A percentile compares a stretch with the other conserved stretches of the same genome.
phyloP scores from a whole-genome alignment of 2,888 invertebrate genomes.

The Gnatocerus cornutus region DNA sequence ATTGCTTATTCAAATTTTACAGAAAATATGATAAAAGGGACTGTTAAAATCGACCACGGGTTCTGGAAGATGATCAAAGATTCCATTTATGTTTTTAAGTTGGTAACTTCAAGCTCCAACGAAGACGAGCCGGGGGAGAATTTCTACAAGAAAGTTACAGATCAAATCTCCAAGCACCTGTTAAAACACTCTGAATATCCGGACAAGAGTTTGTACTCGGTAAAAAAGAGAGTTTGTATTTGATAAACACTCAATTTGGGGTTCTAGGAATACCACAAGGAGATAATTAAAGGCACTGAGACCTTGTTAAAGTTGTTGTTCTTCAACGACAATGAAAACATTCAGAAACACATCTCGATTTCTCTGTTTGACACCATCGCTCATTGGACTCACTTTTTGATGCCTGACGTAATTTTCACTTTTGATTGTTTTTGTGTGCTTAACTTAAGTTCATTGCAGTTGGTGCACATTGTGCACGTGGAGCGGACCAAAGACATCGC shows the following conservation, averaged over 20 bases:
- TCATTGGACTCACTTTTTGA: slow-evolving; percentile 46
- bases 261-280: slow-evolving; percentile 44
- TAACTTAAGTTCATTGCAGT: slow-evolving; percentile 21
- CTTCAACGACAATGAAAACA: slow-evolving; percentile 40
- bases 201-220: slow-evolving; percentile 25
- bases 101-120: slow-evolving; percentile 21
- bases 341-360: slow-evolving; percentile 44
- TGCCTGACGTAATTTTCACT: slow-evolving; percentile 41
- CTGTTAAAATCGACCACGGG: slow-evolving; percentile 35
- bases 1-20: too few relatives aligned
- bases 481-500: slow-evolving; percentile 31
- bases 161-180: slow-evolving; percentile 33
- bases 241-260: neutral
- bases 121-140: slow-evolving; percentile 34
- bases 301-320: slow-evolving; percentile 39
- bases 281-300: slow-evolving; percentile 26
- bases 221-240: slow-evolving; percentile 12
- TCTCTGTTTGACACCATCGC: slow-evolving; percentile 44
- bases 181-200: slow-evolving; percentile 23
- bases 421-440: neutral
- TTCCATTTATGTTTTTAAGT: slow-evolving; percentile 42
- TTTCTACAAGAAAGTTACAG: slow-evolving; percentile 38
- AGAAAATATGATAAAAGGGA: slow-evolving; percentile 41
- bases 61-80: slow-evolving; percentile 48
- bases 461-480: slow-evolving; percentile 38